Base-by-base conservation (phyloP, 2,113 vertebrate genomes). In the Clarias batrachus region DNA sequence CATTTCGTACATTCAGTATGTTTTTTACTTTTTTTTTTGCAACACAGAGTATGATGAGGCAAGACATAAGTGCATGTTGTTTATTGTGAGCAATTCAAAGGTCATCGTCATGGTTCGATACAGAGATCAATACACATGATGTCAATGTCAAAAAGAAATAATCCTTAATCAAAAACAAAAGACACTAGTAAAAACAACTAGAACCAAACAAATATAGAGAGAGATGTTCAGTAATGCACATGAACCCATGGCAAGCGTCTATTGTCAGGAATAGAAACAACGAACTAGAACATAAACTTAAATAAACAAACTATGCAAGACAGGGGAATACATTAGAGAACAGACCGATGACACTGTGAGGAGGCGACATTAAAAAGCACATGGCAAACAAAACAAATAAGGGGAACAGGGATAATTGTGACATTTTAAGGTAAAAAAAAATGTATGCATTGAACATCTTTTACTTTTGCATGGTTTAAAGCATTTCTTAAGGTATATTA, bases 61-160 rank as follows among this genome's bases (percentile, higher is more conserved):
- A 56, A 78, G 74, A 78, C 14, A 78, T 25, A 79, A 57, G 76
- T 79, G 52, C 14, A 9, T 56, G 19, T 80, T 80, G 3, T 80
- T 60, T 33, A 80, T 80, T 33, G 56, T 33, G 27, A 19, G 17
- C 78, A 59, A 59, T 80, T 16, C 3, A 30, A 33, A 59, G 19
- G 25, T 30, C 9, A 80, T 80, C 6, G 27, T 30, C 54, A 60
- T 37, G 78, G 17, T 60, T 60, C 10, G 3, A 57, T 59, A 59
- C 33, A 78, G 21, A 27, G 30, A 57, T 37, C 76, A 78, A 57
- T 57, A 57, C 13, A 56, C 52, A n/a, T 76, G 14, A 23, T n/a
- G 74, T 4, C 52, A 57, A 78, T n/a, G 74, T 78, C 48, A 57
- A 78, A 78, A 79, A 33, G 56, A 0, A 79, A 59, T 59, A 33